Evolutionary conservation across 2,113 vertebrate species (phyloP), one percentile per base, ranked within the genome.

Genomic region (Lophochroa leadbeateri): DNA sequence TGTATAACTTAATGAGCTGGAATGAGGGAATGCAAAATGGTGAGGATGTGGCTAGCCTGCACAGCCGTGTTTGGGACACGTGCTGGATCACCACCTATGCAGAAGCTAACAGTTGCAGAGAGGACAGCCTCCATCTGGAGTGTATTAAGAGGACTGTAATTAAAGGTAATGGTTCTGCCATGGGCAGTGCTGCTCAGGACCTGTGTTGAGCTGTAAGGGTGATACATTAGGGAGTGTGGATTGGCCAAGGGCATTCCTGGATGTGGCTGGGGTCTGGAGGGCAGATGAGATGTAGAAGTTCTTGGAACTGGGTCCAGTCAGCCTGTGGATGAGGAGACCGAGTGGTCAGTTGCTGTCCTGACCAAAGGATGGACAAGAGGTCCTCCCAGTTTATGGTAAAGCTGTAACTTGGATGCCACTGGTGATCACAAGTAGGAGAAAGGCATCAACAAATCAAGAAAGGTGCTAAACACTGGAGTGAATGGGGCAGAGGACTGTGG

Each of bases 221-320:
- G 39, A 15, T 31, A 17, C n/a, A 2, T 20, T 18, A 6, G 20
- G 52, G 52, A 61, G 4, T 0, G 0, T 19, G 53, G 47, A 3
- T 25, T 77, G 76, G 16, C 52, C 5, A 12, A 39, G 15, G 17
- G 43, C 11, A 5, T 70, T 27, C 11, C 49, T 11, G 6, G 23
- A 18, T 39, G 43, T 49, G 20, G 8, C 52, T 91, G 61, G 33
- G 17, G 10, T 50, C 39, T 55, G 7, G 31, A 80, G 41, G 27
- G 37, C 17, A 52, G 31, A 20, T 61, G 10, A 43, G 35, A 29
- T 4, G 15, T 43, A 70, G 16, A 6, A 35, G 3, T 13, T n/a
- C 20, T 17, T 71, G 33, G 43, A 65, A 28, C 25, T 88, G 82
- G 28, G 7, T 86, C 47, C 5, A 3, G 18, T 39, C 47, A 82